These are phyloP conservation scores for Lepus timidus DNA, from an alignment of 2,113 vertebrate species.

Conservation along the genomic window DNA sequence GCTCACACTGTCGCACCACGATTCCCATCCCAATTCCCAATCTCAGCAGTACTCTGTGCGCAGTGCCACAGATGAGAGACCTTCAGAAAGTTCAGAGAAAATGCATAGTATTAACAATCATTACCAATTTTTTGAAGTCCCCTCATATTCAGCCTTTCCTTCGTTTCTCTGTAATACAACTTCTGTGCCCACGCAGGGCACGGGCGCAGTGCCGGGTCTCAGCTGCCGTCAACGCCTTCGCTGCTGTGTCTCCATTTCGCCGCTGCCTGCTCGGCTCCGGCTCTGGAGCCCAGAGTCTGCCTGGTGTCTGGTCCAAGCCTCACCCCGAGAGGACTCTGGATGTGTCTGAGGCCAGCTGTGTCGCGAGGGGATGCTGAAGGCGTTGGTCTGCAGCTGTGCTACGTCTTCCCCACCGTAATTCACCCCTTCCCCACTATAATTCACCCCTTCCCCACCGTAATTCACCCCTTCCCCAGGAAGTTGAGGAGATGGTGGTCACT, in stretches of 20 bases:
- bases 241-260: background rate
- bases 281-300: background rate
- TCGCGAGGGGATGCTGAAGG: background rate
- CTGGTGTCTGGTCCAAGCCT: background rate
- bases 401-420: background rate
- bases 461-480: background rate
- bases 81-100: too few relatives aligned
- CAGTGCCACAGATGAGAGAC: too few relatives aligned
- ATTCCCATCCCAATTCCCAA: too few relatives aligned
- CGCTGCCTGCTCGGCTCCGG: background rate
- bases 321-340: too few relatives aligned
- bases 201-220: background rate
- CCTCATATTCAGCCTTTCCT: background rate
- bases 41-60: accelerated
- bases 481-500: background rate
- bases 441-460: background rate
- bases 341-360: background rate
- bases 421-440: background rate
- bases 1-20: too few relatives aligned
- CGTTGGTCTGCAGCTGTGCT: background rate
- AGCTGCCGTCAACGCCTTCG: background rate
- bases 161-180: accelerated
- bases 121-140: too few relatives aligned
- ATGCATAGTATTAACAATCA: too few relatives aligned
- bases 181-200: too few relatives aligned